Conservation (phyloP, 1,140 invertebrate species). For the Trinorchestia longiramus region DNA sequence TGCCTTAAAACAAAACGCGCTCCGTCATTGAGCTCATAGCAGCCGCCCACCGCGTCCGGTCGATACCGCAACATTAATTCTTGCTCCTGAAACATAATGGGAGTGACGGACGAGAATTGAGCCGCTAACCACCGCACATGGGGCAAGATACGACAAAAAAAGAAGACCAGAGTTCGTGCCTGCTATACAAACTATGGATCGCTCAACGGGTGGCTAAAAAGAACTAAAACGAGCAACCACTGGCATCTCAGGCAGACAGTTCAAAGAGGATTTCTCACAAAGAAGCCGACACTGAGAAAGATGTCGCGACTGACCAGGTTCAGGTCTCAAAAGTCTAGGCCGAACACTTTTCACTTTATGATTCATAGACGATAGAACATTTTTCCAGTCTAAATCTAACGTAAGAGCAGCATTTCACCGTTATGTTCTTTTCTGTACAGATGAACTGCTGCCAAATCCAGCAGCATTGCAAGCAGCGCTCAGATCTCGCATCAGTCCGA, state of each 20-base stretch:
- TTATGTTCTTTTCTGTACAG: neutral
- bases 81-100: constrained; percentile 54
- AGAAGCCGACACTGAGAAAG: constrained; percentile 6
- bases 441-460: constrained; percentile 8
- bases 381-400: neutral
- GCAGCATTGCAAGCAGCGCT: constrained; percentile 21
- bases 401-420: neutral
- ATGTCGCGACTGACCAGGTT: neutral
- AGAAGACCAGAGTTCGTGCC: constrained; percentile 29
- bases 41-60: constrained; percentile 38
- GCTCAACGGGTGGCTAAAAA: constrained; percentile 26
- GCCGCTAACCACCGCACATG: constrained; percentile 54
- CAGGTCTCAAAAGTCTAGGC: neutral
- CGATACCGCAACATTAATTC: constrained; percentile 51
- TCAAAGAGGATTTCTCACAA: constrained; percentile 8
- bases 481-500: neutral
- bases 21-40: constrained; percentile 54
- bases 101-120: constrained; percentile 54
- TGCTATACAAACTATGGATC: constrained; percentile 39
- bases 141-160: constrained; percentile 27
- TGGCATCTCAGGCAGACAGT: neutral
- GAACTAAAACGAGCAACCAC: neutral
- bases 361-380: neutral
- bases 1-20: constrained; percentile 52
- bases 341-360: neutral